Evolutionary conservation across 1,140 invertebrate species (phyloP).

Genomic region (Amphibalanus amphitrite): DNA sequence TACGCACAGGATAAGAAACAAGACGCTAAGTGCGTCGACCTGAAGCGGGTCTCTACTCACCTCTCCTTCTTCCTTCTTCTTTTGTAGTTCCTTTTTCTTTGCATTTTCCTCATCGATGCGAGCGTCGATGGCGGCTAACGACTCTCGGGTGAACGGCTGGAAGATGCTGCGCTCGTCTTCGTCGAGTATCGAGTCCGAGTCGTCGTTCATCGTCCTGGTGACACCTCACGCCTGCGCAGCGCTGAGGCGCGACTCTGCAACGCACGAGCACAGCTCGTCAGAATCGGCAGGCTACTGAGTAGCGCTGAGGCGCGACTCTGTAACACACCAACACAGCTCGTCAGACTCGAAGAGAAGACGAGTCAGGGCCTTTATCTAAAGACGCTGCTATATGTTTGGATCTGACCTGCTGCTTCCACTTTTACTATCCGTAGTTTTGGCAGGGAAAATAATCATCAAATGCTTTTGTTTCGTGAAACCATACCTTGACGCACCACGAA

Average conservation of each 20-base stretch:
- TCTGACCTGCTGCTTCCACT: no score
- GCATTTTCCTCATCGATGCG: slow-evolving; percentile 85
- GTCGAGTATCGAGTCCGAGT: slow-evolving; percentile 18
- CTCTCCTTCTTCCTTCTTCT: slow-evolving; percentile 86
- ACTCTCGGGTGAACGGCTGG: slow-evolving; percentile 93
- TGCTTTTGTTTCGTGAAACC: no score
- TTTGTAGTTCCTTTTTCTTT: slow-evolving; percentile 87
- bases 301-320: slow-evolving; percentile 6
- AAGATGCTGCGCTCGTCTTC: slow-evolving; percentile 36
- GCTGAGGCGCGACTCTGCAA: slow-evolving; percentile 6
- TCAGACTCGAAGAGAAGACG: no score
- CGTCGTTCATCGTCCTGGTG: slow-evolving; percentile 16
- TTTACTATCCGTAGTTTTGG: no score
- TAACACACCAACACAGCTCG: slow-evolving; percentile 3
- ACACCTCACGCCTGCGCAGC: background rate
- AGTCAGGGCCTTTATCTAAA: no score
- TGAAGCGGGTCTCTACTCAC: slow-evolving; percentile 31
- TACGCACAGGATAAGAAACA: background rate
- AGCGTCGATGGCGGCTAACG: slow-evolving; percentile 77
- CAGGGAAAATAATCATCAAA: no score
- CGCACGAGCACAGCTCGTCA: no score
- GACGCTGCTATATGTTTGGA: no score
- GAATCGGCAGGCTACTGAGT: no score
- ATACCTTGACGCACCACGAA: no score
- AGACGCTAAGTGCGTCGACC: background rate